Evolutionary conservation across 92 coral and sea anemone species (phyloP), one percentile per base, ranked within the genome.

Genomic region (Epizoanthus fatuus): DNA sequence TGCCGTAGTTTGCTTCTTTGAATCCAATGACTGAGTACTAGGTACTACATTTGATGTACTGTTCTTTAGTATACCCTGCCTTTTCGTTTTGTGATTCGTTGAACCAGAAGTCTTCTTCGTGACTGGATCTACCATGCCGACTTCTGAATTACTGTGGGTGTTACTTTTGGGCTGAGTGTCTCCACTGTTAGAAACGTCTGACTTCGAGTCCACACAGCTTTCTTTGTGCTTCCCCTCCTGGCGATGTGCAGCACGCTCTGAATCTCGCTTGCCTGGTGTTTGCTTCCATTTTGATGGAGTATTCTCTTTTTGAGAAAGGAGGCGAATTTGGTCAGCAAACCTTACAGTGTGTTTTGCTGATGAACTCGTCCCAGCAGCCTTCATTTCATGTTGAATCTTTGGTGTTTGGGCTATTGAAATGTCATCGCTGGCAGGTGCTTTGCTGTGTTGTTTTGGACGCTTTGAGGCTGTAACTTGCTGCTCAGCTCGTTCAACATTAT

Each of bases 251-350:
- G 13, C 14, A 49, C 0, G 0, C 53, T 8, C 53, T 8, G 53
- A 49, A 49, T 49, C 53, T 49, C 53, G 53, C 53, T 49, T 8
- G 3, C 13, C 0, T 49, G 53, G 53, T 3, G 12, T 14, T 10
- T 49, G 53, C 11, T 6, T 49, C 53, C 53, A 49, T 49, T 12
- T 49, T 49, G 53, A 49, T 49, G 53, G 53, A 9, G 13, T 49
- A 54, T 15, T 73, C 57, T 51, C 64, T 15, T 54, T 74, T 22
- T 11, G 63, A 5, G 75, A 70, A 70, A 3, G 49, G 5, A 64
- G 25, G n/a, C 6, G 64, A 52, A 7, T 16, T 54, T 74, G 63
- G 79, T 74, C 79, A 22, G 79, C 62, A 54, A 74, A 74, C 20
- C 64, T 53, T 19, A 74, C 79, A 2, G 62, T 29, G 25, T 74